Base-by-base conservation (phyloP, 2,888 invertebrate species). In the Meloe dianella region DNA sequence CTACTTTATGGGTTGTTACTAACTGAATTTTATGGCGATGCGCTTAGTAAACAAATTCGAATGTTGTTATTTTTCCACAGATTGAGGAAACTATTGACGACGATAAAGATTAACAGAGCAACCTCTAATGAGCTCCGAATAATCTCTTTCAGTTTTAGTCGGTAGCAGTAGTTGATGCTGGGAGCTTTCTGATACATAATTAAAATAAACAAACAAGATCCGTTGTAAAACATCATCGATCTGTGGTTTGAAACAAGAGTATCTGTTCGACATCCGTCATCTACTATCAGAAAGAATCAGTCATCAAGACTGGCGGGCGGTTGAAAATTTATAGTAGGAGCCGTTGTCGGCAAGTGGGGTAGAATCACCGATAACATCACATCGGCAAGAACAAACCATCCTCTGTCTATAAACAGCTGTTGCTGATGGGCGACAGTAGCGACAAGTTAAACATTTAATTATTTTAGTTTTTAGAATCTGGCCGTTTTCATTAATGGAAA, bases 1-100 rank as follows among this genome's bases (percentile, higher is more conserved):
- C 73, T 71, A 73, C 66, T 78, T 79, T 79, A 79, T 75, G 72
- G 68, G 71, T 72, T 74, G 73, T 73, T 70, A 69, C 69, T 70
- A 69, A 67, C 68, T 67, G 29, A 65, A 65, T 60, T 72, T 73
- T 72, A 72, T 67, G 64, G 27, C 32, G 61, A 59, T 59, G 65
- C 63, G 62, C 70, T 64, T 67, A 54, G 47, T 57, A 17, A 7
- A 41, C 29, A 57, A 65, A n/a, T n/a, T n/a, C n/a, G n/a, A n/a
- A 60, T 63, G 54, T 69, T 70, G 74, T 74, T 75, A 75, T 74
- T 73, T 73, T 71, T 70, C 66, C 65, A n/a, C 14, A 54, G 20
- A 35, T 9, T 20, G 10, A 4, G 6, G 4, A 51, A 51, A 29
- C 35, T 9, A 29, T 59, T 30, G 22, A 12, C 29, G 12, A 10